phyloP scores from a whole-genome alignment of 2,888 invertebrate species.

The Drosophila siamana region DNA sequence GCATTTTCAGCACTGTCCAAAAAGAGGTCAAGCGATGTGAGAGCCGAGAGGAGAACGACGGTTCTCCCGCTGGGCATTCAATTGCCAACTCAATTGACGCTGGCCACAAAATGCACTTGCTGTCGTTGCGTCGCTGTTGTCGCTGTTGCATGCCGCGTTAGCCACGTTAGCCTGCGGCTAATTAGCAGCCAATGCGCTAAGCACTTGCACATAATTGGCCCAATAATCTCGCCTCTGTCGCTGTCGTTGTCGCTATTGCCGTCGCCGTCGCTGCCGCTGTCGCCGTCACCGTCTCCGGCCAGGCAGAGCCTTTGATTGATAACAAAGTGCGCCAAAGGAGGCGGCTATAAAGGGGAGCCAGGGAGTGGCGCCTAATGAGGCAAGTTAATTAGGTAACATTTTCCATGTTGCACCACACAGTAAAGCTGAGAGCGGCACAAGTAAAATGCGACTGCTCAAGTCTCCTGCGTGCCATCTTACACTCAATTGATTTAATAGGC shows the following conservation, averaged over 20 bases:
- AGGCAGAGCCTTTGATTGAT: slow-evolving; percentile 59
- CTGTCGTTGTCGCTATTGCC: not conserved
- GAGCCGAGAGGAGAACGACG: not conserved
- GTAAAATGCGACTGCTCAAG: slow-evolving; percentile 16
- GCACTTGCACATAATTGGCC: slow-evolving; percentile 75
- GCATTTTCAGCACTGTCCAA: slow-evolving; percentile 11
- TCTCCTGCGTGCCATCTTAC: slow-evolving; percentile 72
- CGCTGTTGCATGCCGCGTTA: slow-evolving; percentile 46
- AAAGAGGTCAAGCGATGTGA: slow-evolving; percentile 30
- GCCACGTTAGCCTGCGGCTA: slow-evolving; percentile 56
- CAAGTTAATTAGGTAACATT: slow-evolving; percentile 74
- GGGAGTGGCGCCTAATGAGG: slow-evolving; percentile 58
- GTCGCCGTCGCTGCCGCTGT: not conserved
- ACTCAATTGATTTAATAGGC: slow-evolving; percentile 79
- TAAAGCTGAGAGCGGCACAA: not conserved
- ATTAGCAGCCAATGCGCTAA: slow-evolving; percentile 75
- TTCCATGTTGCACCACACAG: slow-evolving; percentile 32
- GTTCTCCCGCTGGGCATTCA: slow-evolving; percentile 58
- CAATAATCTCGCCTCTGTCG: slow-evolving; percentile 52
- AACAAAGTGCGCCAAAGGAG: slow-evolving; percentile 35
- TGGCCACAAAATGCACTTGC: slow-evolving; percentile 60
- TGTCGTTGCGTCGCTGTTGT: slow-evolving; percentile 29
- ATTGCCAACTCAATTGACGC: slow-evolving; percentile 67
- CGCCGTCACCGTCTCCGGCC: not conserved
- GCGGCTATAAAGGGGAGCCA: not conserved